Evolutionary conservation across 1,140 invertebrate species (phyloP).

Genomic region (Cydia pomonella): DNA sequence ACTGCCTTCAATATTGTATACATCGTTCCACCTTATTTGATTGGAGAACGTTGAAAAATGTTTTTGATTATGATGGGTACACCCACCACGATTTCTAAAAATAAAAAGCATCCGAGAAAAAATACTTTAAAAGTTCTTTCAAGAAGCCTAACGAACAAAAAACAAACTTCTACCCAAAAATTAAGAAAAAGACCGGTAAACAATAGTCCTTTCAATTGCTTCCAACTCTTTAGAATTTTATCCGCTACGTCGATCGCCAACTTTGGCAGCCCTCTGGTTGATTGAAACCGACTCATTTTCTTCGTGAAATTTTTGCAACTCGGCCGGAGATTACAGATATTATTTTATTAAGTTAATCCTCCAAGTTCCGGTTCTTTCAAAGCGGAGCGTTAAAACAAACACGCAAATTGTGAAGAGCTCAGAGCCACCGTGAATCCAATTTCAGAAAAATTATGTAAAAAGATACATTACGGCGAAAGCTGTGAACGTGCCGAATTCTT

Average conservation of each 20-base stretch:
- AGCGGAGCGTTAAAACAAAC: conserved; percentile 19
- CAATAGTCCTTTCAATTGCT: conserved; percentile 50
- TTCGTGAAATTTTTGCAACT: conserved; percentile 16
- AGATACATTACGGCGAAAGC: conserved; percentile 34
- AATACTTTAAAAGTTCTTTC: background rate
- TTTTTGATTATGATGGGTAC: background rate
- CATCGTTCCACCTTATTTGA: background rate
- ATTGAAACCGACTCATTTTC: conserved; percentile 44
- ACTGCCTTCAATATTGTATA: background rate
- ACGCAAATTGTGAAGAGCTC: conserved; percentile 29
- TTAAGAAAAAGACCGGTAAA: conserved; percentile 54
- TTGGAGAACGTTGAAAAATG: background rate
- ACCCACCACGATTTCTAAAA: background rate
- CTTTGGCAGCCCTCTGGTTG: conserved; percentile 35
- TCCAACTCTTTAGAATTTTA: conserved; percentile 40
- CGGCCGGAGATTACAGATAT: conserved; percentile 20
- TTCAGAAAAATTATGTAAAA: conserved; percentile 36
- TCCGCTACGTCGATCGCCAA: conserved; percentile 45
- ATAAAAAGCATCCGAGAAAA: background rate
- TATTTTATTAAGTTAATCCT: conserved; percentile 24
- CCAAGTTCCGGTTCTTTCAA: conserved; percentile 13
- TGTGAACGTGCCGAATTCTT: conserved; percentile 37
- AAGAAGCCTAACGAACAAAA: background rate
- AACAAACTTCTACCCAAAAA: conserved; percentile 33
- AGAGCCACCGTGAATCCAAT: conserved; percentile 33